Evolutionary conservation across 2,797 vertebrate species (phyloP).

Genomic region (Benthosema pterotum): DNA sequence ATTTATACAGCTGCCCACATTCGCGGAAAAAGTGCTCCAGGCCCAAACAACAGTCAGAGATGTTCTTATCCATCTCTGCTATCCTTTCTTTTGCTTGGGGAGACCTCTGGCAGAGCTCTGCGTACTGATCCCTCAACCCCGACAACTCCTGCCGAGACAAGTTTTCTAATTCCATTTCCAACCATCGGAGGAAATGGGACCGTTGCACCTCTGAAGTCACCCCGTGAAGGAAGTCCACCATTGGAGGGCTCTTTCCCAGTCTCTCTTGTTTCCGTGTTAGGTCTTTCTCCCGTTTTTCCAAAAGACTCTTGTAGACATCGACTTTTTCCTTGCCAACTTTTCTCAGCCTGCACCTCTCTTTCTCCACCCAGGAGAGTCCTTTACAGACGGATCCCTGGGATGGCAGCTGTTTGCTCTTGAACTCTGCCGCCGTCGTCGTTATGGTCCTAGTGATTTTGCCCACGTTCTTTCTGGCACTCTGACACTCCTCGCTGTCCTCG

Average conservation of each 20-base stretch:
- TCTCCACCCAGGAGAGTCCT: slow-evolving; percentile 60
- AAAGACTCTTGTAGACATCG: slow-evolving; percentile 44
- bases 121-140: slow-evolving; percentile 41
- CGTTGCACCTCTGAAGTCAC: slow-evolving; percentile 39
- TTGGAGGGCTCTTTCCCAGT: slow-evolving; percentile 32
- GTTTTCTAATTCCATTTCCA: slow-evolving; percentile 67
- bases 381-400: slow-evolving; percentile 69
- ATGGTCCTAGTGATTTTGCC: slow-evolving; percentile 52
- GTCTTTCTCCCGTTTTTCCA: slow-evolving; percentile 41
- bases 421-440: slow-evolving; percentile 43
- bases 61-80: slow-evolving; percentile 38
- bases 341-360: slow-evolving; percentile 61
- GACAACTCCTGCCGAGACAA: slow-evolving; percentile 44
- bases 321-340: slow-evolving; percentile 28
- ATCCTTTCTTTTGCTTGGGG: slow-evolving; percentile 14
- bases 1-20: slow-evolving; percentile 62
- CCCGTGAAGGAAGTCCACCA: slow-evolving; percentile 60
- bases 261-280: slow-evolving; percentile 52
- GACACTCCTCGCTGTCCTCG: slow-evolving; percentile 66
- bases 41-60: slow-evolving; percentile 47
- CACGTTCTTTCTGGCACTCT: slow-evolving; percentile 31
- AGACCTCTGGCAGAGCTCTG: slow-evolving; percentile 17
- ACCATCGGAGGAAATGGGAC: slow-evolving; percentile 74
- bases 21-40: slow-evolving; percentile 47
- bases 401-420: slow-evolving; percentile 59